Percentiles rank a stretch among this genome's conserved stretches.
These are phyloP conservation scores for Ceratitis capitata DNA, from an alignment of 1,140 invertebrate species.

Conservation along the genomic window DNA sequence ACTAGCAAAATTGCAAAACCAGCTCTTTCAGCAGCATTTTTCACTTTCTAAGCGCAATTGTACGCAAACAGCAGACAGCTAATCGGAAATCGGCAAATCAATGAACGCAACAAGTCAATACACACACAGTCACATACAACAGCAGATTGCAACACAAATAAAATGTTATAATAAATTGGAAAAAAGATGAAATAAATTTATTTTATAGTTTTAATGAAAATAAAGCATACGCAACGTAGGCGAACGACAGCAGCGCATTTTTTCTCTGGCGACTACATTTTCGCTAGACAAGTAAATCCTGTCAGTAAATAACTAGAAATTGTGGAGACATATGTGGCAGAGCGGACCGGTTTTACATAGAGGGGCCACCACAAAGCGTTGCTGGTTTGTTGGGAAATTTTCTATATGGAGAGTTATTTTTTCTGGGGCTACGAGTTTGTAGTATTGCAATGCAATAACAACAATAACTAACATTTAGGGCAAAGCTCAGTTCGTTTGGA, in stretches of 20 bases:
- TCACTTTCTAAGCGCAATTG: conserved; percentile 31
- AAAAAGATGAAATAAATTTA: neutral
- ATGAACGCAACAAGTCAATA: neutral
- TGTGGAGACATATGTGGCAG: neutral
- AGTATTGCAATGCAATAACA: neutral
- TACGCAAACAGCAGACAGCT: neutral
- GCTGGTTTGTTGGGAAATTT: neutral
- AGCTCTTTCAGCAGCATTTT: neutral
- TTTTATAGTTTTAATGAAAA: neutral
- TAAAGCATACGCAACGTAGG: neutral
- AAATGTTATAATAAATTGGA: neutral
- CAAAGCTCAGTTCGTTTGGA: too few species aligned
- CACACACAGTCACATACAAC: neutral
- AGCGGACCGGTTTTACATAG: neutral
- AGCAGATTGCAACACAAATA: neutral
- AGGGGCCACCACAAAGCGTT: neutral
- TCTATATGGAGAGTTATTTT: too few species aligned
- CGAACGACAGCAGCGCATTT: neutral
- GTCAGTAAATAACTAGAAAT: conserved; percentile 11
- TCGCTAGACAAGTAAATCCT: conserved; percentile 12
- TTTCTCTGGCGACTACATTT: neutral
- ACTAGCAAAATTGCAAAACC: conserved; percentile 13
- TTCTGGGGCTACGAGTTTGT: too few species aligned
- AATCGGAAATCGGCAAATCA: conserved; percentile 16
- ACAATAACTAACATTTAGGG: too few species aligned